Base-by-base conservation (phyloP, 2,888 invertebrate species). In the Monoplex corrugatus region DNA sequence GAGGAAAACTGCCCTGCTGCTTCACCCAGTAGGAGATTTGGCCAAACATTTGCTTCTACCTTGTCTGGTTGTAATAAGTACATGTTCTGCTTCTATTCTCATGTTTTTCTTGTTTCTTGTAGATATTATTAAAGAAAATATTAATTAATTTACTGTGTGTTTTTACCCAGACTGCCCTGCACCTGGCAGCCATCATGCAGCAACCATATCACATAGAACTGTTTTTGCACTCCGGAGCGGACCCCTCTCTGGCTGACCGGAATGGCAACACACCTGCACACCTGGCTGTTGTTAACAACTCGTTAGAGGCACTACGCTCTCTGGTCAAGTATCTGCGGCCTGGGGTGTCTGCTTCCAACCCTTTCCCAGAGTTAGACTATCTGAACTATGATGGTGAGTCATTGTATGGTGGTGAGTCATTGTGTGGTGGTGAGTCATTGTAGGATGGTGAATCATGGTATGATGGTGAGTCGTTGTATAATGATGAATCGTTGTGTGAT, bases 161-260 rank as follows among this genome's bases (percentile, higher is more conserved):
- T 57, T 28, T 57, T 28, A n/a, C 28, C 23, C 92, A 95, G 95
- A 94, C 95, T 50, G 93, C 95, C 10, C 92, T 95, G 13, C 95
- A 95, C 89, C 88, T 95, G 57, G 95, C 95, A 13, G 94, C 96
- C 35, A 89, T 96, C n/a, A 96, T 96, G 86, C 96, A 96, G 90
- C 96, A 96, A 92, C 93, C 96, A 3, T 95, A 95, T 72, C 95
- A 97, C 89, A 96, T 97, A 0, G 94, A 96, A 63, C 95, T 96
- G 68, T 95, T 97, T 78, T 93, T 97, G 32, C 93, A 94, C 44
- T 92, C 93, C 44, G 95, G 95, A 16, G 95, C 95, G 5, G 96
- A 97, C 96, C 96, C 97, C 0, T 97, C 97, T 90, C 95, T 96
- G 57, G 95, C 95, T 8, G 97, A 98, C 93, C 91, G 96, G 40